Percentiles rank a stretch among this genome's conserved stretches.
phyloP scores from a whole-genome alignment of 35 echinoderm and acorn worm species.

The Strongylocentrotus purpuratus region DNA sequence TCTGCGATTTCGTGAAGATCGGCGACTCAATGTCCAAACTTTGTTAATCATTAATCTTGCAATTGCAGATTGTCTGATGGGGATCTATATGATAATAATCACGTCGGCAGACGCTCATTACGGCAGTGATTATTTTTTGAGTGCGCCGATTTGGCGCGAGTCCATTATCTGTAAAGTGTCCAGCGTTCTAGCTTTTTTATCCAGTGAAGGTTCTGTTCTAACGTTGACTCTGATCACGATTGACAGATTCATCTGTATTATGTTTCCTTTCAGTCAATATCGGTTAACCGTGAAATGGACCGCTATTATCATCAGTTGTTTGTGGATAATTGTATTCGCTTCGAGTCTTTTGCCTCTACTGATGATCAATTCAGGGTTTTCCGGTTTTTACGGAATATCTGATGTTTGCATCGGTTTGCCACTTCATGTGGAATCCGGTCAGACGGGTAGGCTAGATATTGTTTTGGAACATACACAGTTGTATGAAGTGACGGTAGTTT shows the following conservation, averaged over 20 bases:
- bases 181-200: constrained; percentile 49
- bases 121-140: background rate
- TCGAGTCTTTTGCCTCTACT: background rate
- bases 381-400: constrained; percentile 58
- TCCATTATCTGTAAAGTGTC: constrained; percentile 4
- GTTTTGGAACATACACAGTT: background rate
- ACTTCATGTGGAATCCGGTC: background rate
- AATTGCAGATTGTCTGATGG: constrained; percentile 43
- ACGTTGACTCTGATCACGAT: constrained; percentile 64
- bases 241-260: constrained; percentile 69
- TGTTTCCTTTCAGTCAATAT: constrained; percentile 56
- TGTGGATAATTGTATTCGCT: background rate
- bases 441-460: background rate
- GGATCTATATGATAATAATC: constrained; percentile 37
- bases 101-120: constrained; percentile 5
- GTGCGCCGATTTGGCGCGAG: background rate
- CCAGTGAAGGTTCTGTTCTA: constrained; percentile 64
- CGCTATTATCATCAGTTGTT: background rate
- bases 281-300: background rate
- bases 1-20: constrained; percentile 30
- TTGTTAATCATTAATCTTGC: constrained; percentile 54
- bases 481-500: background rate
- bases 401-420: constrained; percentile 74
- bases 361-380: background rate
- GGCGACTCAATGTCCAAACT: constrained; percentile 3